Percentiles rank a stretch among this genome's conserved stretches.
Evolutionary conservation across 2,113 vertebrate genomes (phyloP).

Genomic region (Alectura lathami): DNA sequence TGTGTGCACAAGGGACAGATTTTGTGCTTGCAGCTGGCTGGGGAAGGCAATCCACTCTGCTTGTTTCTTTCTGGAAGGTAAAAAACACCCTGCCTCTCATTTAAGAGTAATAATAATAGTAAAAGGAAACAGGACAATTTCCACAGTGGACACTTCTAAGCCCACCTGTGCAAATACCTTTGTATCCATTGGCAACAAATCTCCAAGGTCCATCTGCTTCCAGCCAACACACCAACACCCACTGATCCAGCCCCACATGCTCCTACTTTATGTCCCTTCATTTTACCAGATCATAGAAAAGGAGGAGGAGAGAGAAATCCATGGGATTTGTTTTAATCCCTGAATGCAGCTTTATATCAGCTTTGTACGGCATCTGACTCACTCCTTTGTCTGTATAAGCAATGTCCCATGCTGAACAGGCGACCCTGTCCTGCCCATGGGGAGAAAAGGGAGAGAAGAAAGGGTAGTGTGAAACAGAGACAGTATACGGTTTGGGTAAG

Average conservation of each 20-base stretch:
- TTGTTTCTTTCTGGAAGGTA: neutral
- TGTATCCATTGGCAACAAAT: neutral
- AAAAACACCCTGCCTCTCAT: neutral
- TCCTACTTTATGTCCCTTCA: neutral
- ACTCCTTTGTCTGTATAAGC: neutral
- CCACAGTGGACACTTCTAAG: neutral
- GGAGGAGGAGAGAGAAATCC: neutral
- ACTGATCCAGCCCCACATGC: neutral
- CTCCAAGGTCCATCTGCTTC: neutral
- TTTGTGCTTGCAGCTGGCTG: neutral
- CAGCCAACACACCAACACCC: neutral
- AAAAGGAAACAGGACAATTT: neutral
- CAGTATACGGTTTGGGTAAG: neutral
- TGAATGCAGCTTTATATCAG: neutral
- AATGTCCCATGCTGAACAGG: neutral
- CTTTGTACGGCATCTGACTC: neutral
- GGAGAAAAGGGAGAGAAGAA: neutral
- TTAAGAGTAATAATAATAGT: too few relatives aligned
- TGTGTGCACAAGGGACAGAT: neutral
- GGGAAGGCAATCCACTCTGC: neutral
- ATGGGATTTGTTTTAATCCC: neutral
- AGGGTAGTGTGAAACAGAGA: neutral
- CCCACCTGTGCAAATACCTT: constrained; percentile 3
- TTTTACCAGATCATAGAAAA: neutral
- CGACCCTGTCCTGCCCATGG: neutral